Conservation (phyloP, 1,140 invertebrate genomes). For the Drosophila ficusphila region DNA sequence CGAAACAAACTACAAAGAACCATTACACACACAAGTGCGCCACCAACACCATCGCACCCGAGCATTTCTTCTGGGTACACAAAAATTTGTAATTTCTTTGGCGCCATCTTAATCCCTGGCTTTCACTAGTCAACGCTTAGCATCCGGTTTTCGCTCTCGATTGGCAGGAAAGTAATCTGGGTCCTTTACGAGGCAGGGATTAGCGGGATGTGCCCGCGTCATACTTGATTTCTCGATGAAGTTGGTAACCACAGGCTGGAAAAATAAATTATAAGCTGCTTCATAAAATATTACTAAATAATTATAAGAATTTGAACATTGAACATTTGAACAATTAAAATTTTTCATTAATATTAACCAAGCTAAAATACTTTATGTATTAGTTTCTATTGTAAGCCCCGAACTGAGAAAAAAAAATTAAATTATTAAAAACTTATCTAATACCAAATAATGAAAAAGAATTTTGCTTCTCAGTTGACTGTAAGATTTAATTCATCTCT, state of each 20-base stretch:
- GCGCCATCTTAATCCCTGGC: constrained; percentile 42
- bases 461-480: not conserved
- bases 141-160: not conserved
- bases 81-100: constrained; percentile 41
- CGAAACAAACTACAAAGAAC: constrained; percentile 57
- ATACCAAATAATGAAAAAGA: too few relatives aligned
- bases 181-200: not conserved
- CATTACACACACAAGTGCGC: constrained; percentile 21
- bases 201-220: not conserved
- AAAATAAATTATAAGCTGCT: too few relatives aligned
- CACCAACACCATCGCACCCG: not conserved
- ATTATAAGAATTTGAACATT: too few relatives aligned
- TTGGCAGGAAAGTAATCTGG: not conserved
- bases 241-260: not conserved
- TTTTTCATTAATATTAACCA: too few relatives aligned
- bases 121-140: constrained; percentile 4
- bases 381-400: too few relatives aligned
- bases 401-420: too few relatives aligned
- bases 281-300: too few relatives aligned
- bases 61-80: not conserved
- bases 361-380: too few relatives aligned
- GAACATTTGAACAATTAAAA: too few relatives aligned
- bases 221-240: constrained; percentile 4
- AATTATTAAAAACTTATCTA: too few relatives aligned
- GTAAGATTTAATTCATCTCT: not conserved